Conservation (phyloP, 2,113 vertebrate species). For the Brienomyrus longianalis region DNA sequence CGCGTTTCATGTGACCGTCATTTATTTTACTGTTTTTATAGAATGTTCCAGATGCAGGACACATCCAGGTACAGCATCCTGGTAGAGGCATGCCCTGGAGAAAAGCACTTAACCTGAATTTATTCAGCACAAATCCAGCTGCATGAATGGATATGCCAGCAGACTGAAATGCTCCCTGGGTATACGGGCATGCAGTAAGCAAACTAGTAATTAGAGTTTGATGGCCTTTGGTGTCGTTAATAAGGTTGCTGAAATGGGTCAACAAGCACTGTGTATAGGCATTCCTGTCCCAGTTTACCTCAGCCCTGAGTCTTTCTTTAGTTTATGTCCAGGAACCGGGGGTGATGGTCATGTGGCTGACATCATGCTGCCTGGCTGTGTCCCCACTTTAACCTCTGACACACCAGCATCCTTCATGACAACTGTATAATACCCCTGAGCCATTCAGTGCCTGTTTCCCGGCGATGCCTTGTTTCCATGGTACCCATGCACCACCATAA, state of each 20-base stretch:
- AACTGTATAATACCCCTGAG: background rate
- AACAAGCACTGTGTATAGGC: background rate
- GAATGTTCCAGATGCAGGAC: conserved; percentile 6
- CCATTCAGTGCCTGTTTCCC: background rate
- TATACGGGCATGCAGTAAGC: background rate
- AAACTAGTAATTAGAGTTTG: background rate
- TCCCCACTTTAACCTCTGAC: conserved; percentile 12
- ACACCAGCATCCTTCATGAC: conserved; percentile 15
- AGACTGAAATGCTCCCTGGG: background rate
- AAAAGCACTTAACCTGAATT: conserved; percentile 7
- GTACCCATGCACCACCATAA: background rate
- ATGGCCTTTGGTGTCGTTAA: background rate
- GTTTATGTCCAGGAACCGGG: background rate
- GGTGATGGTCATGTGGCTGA: background rate
- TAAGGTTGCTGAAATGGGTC: background rate
- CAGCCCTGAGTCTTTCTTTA: background rate
- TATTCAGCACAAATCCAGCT: conserved; percentile 12
- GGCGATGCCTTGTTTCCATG: background rate
- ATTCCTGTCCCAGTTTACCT: background rate
- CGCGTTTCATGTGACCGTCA: background rate
- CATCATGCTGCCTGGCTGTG: background rate
- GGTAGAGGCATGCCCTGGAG: background rate
- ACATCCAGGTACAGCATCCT: background rate
- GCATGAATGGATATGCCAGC: background rate
- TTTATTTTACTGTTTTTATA: conserved; percentile 10